Base-by-base conservation (phyloP, 2,113 vertebrate species). In the Callaeas wilsoni region DNA sequence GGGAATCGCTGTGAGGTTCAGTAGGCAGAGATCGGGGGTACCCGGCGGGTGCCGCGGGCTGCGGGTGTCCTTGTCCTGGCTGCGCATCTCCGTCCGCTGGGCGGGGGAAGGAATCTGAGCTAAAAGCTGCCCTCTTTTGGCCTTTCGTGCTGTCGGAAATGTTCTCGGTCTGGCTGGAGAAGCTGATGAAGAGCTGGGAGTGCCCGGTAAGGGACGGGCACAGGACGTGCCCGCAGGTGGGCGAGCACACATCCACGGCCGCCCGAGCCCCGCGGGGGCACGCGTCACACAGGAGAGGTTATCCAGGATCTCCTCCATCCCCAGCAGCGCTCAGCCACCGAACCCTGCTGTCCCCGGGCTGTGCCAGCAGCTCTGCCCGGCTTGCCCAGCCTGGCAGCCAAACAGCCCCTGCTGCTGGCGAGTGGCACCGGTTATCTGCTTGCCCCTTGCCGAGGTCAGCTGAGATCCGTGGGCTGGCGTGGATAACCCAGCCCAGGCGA, bases 51-150 rank as follows among this genome's bases (percentile, higher is more conserved):
- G n/a, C n/a, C n/a, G n/a, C n/a, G n/a, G n/a, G n/a, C n/a, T n/a
- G n/a, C n/a, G n/a, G n/a, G n/a, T n/a, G n/a, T n/a, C n/a, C n/a
- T n/a, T n/a, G n/a, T n/a, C n/a, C 37, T 32, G 18, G 16, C 27
- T 42, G 32, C 47, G 29, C 37, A 13, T 29, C 13, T 33, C 5
- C 8, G 19, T 55, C 62, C 35, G 47, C 70, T 47, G 60, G 16
- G 41, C 42, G 49, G 39, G 27, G 16, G 30, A 55, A 68, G 25
- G n/a, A 84, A 87, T 32, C 32, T 3, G 46, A 89, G 65, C 37
- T 65, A 62, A 81, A 81, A 93, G 42, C 73, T 42, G 88, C 81
- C 69, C 81, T 84, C 90, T 87, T 89, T 82, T 44, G 87, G 84
- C 32, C 37, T 87, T 65, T 62, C 20, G 4, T 46, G 26, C n/a